Percentiles rank a stretch among this genome's conserved stretches.
Evolutionary conservation across 2,888 invertebrate species (phyloP).

Genomic region (Neoascia interrupta): DNA sequence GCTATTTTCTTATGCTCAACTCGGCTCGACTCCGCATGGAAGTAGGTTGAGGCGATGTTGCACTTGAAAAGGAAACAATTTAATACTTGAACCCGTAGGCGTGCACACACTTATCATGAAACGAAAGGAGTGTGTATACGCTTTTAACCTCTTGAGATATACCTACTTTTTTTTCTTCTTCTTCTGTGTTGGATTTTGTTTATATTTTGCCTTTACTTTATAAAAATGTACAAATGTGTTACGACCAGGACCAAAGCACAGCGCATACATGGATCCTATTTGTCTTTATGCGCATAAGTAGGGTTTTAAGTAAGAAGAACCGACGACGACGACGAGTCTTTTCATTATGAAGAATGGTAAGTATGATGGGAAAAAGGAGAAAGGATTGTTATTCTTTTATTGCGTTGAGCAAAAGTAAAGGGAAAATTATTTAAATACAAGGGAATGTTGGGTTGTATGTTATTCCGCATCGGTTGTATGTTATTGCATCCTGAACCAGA

Average conservation of each 20-base stretch:
- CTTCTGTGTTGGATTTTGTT: conserved; percentile 38
- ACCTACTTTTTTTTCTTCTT: conserved; percentile 23
- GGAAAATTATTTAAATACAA: conserved; percentile 21
- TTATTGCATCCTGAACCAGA: neutral
- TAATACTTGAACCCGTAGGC: conserved; percentile 68
- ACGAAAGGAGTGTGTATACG: conserved; percentile 57
- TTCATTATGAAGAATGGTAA: too few species aligned
- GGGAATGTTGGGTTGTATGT: conserved; percentile 7
- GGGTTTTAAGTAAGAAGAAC: too few species aligned
- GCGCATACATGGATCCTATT: too few species aligned
- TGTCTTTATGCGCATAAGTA: too few species aligned
- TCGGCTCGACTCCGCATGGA: too few species aligned
- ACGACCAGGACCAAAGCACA: too few species aligned
- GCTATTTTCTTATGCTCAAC: too few species aligned
- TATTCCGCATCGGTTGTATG: conserved; percentile 2
- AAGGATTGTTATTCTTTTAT: conserved; percentile 38
- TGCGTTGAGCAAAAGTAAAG: neutral
- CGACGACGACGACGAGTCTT: too few species aligned
- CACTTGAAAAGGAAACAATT: conserved; percentile 70
- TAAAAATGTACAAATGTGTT: too few species aligned
- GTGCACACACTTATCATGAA: conserved; percentile 60
- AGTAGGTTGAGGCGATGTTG: conserved; percentile 68
- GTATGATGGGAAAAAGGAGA: too few species aligned
- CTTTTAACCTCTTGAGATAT: conserved; percentile 69
- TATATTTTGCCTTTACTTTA: too few species aligned